Evolutionary conservation across 2,888 invertebrate species (phyloP), one percentile per base, ranked within the genome.

Genomic region (Sphaeridia pumilis): DNA sequence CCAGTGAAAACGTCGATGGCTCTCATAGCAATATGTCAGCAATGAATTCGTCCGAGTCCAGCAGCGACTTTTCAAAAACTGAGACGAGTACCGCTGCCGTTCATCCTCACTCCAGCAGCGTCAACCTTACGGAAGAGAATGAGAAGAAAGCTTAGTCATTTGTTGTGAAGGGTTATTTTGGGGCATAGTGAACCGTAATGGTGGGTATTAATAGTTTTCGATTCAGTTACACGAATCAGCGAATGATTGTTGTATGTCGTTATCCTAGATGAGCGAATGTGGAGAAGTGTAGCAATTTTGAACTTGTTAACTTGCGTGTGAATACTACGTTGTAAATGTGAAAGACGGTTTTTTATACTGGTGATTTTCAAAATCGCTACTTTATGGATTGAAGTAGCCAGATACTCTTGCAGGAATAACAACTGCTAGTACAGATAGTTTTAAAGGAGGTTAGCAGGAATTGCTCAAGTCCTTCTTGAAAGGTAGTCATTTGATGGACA

Each of bases 1-100:
- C 46, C 17, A 42, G 41, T 52, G 51, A 51, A 35, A 52, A 52
- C 28, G 46, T 38, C 7, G 52, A 47, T 25, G 42, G 46, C 24
- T 41, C 36, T 46, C 46, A 47, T n/a, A 52, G 12, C 21, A 47
- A 52, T 25, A 28, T 31, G 3, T 46, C 46, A 28, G 4, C 22
- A 14, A 21, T 22, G 7, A 25, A 47, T 3, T 5, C 38, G 17
- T 38, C 38, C 38, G 17, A 17, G 12, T 38, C 38, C n/a, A n/a
- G n/a, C n/a, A n/a, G n/a, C n/a, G n/a, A n/a, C n/a, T n/a, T n/a
- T n/a, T n/a, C n/a, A n/a, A n/a, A n/a, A n/a, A n/a, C n/a, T n/a
- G n/a, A n/a, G n/a, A n/a, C n/a, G n/a, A n/a, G n/a, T n/a, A n/a
- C n/a, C n/a, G n/a, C n/a, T n/a, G n/a, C n/a, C n/a, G n/a, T n/a